Evolutionary conservation across 2,888 invertebrate genomes (phyloP).

Genomic region (Dynastes grantii): DNA sequence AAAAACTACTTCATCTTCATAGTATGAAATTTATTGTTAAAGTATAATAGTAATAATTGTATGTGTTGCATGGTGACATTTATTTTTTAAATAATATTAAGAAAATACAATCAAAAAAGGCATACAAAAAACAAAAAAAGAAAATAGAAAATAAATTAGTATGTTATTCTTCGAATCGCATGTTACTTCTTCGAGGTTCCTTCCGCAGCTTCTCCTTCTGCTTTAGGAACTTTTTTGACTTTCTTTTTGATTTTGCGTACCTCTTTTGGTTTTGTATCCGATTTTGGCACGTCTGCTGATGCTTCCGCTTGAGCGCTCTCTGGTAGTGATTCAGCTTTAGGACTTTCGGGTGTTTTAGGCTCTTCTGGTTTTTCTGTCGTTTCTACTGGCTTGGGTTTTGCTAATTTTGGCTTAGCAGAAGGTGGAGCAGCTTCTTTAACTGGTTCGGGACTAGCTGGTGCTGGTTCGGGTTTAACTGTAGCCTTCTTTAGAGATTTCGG

Average conservation of each 20-base stretch:
- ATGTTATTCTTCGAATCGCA: not conserved
- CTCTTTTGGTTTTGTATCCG: constrained; percentile 42
- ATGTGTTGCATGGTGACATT: constrained; percentile 11
- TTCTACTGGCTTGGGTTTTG: constrained; percentile 56
- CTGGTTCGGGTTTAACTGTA: not conserved
- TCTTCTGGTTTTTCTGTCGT: constrained; percentile 54
- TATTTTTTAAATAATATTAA: constrained; percentile 26
- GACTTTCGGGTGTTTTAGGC: constrained; percentile 32
- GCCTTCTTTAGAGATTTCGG: constrained; percentile 30
- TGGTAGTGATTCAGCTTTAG: constrained; percentile 21
- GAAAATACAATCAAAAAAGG: constrained; percentile 20
- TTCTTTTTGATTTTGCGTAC: constrained; percentile 43
- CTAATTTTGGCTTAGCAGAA: constrained; percentile 38
- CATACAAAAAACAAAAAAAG: constrained; percentile 16
- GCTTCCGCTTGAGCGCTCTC: constrained; percentile 14
- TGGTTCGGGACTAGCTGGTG: constrained; percentile 53
- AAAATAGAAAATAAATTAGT: constrained; percentile 33
- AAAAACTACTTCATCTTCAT: not conserved
- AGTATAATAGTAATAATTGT: constrained; percentile 1
- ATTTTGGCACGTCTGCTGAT: constrained; percentile 61
- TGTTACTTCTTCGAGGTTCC: constrained; percentile 54
- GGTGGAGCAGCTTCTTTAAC: constrained; percentile 53
- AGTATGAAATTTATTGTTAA: constrained; percentile 29
- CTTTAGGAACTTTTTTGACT: constrained; percentile 49
- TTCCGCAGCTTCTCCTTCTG: constrained; percentile 57